Evolutionary conservation across 1,140 invertebrate genomes (phyloP).

Genomic region (Triops longicaudatus): DNA sequence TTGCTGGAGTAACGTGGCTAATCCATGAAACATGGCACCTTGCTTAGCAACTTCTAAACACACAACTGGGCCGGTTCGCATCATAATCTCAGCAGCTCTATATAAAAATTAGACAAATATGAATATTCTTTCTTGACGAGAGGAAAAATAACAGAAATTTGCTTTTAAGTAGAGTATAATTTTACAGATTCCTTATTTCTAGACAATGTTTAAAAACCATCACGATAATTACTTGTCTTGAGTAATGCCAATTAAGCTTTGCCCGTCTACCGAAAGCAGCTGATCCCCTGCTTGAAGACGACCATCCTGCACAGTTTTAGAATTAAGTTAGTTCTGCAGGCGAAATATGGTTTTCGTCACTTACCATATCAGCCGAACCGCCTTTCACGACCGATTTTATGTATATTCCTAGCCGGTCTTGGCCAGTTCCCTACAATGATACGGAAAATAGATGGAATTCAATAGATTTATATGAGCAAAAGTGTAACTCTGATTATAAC

Average conservation of each 20-base stretch:
- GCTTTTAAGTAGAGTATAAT: not conserved
- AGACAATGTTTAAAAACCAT: not conserved
- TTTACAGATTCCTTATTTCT: not conserved
- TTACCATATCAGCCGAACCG: constrained; percentile 75
- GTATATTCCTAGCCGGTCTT: constrained; percentile 87
- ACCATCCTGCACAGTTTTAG: constrained; percentile 56
- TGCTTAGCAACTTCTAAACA: constrained; percentile 94
- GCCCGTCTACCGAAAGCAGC: constrained; percentile 90
- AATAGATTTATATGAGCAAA: constrained; percentile 32
- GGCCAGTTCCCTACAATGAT: constrained; percentile 67
- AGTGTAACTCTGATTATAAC: not conserved
- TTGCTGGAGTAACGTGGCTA: constrained; percentile 86
- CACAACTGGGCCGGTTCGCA: constrained; percentile 83
- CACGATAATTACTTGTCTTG: constrained; percentile 67
- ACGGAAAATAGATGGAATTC: constrained; percentile 26
- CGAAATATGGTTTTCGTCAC: not conserved
- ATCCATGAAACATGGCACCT: constrained; percentile 90
- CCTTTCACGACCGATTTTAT: constrained; percentile 95
- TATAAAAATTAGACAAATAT: not conserved
- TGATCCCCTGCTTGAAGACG: constrained; percentile 94
- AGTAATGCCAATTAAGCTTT: constrained; percentile 90
- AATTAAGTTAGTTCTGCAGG: constrained; percentile 30
- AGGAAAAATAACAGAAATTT: not conserved
- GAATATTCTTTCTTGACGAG: not conserved
- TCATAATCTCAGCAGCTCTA: constrained; percentile 91